Evolutionary conservation across 2,797 vertebrate genomes (phyloP).

Genomic region (Muscicapa striata): DNA sequence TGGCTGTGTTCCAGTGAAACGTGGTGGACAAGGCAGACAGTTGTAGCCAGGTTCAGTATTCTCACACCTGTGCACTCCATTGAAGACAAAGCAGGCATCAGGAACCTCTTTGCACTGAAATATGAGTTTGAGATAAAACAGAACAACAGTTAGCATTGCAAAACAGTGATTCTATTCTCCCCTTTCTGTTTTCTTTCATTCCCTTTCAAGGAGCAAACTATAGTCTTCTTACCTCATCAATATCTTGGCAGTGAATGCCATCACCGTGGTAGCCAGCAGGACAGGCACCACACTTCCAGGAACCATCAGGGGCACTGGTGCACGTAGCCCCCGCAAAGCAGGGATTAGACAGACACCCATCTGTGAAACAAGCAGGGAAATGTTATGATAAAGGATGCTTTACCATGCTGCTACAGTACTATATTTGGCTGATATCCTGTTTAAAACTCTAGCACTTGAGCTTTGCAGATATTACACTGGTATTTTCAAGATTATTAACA

Average conservation of each 20-base stretch:
- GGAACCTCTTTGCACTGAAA: conserved; percentile 90
- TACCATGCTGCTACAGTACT: neutral
- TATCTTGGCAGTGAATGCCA: conserved; percentile 88
- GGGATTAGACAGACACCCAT: conserved; percentile 96
- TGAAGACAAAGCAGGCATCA: conserved; percentile 89
- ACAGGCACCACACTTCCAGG: conserved; percentile 92
- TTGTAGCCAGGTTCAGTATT: conserved; percentile 97
- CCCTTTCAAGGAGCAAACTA: neutral
- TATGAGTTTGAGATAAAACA: neutral
- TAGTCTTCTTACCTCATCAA: conserved; percentile 86
- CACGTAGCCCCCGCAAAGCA: conserved; percentile 91
- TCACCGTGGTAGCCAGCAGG: conserved; percentile 91
- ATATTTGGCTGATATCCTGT: neutral
- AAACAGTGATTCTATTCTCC: neutral
- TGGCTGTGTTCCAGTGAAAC: conserved; percentile 91
- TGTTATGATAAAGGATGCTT: neutral
- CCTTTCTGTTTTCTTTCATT: neutral
- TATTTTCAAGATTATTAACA: neutral
- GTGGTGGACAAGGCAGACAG: conserved; percentile 91
- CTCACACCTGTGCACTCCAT: conserved; percentile 90
- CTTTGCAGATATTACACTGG: neutral
- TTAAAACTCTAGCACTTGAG: neutral
- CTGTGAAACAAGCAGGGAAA: conserved; percentile 67
- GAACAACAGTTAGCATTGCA: neutral
- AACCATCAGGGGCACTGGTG: conserved; percentile 91